Evolutionary conservation across 2,888 invertebrate species (phyloP), one percentile per base, ranked within the genome.

Genomic region (Drosophila vallismaia): DNA sequence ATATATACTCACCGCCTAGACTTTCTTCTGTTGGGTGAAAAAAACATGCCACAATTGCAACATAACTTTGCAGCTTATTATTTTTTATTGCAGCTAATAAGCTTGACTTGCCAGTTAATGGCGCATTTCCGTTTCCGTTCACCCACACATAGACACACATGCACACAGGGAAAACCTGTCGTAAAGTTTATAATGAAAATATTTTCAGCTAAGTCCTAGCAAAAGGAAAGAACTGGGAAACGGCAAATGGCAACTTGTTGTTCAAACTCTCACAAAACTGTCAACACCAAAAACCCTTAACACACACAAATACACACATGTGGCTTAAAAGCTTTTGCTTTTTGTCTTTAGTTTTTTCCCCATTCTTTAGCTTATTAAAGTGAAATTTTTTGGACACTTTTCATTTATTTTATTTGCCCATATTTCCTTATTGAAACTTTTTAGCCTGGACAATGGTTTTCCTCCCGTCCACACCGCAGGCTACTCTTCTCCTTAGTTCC

Each of bases 21-120:
- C 58, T 31, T 51, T 49, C 58, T 62, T 33, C 29, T 60, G 64
- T 10, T 24, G 49, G 66, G 40, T 38, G 48, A 60, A 74, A 60
- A 70, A 75, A 79, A 72, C 78, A 76, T 78, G 74, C 78, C 77
- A 86, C 75, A 86, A 79, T 78, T 81, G 81, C 84, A 84, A 81
- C 79, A 88, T 86, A 81, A 88, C 76, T 84, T 86, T 75, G 73
- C 74, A 88, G 87, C 86, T 88, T 86, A 86, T 88, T 86, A 88
- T 81, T 82, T 83, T 84, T 87, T 84, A 85, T 84, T 84, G 87
- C 64, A 75, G 75, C 79, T 86, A 85, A 84, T 87, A 84, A 87
- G 85, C 82, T 85, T 74, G 71, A 85, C 75, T 79, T 82, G 76
- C 76, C 75, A 77, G 75, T 83, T 87, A 83, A 87, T 85, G 79